Percentiles rank a stretch among this genome's conserved stretches.
Evolutionary conservation across 1,140 invertebrate genomes (phyloP).

Genomic region (Cyphomyrmex costatus): DNA sequence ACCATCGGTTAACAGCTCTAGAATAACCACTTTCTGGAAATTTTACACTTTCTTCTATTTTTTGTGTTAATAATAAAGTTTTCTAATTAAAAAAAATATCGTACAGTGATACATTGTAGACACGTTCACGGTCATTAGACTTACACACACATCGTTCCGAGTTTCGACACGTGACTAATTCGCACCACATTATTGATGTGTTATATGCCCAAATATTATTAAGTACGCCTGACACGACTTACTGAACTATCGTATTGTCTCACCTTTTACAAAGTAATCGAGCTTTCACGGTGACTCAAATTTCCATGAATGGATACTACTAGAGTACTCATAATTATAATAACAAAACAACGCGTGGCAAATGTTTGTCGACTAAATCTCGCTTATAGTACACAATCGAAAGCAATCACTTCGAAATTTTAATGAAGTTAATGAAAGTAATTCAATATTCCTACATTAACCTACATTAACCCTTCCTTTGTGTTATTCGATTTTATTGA

Average conservation of each 20-base stretch:
- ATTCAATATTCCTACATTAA: not conserved
- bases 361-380: not conserved
- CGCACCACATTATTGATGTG: conserved; percentile 49
- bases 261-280: conserved; percentile 75
- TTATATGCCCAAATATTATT: conserved; percentile 26
- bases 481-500: too few species aligned
- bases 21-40: not conserved
- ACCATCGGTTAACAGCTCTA: not conserved
- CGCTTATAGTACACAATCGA: not conserved
- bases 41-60: not conserved
- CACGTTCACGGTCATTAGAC: not conserved
- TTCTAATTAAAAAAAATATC: not conserved
- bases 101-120: not conserved
- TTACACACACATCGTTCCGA: not conserved
- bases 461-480: too few species aligned
- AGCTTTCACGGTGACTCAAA: conserved; percentile 27
- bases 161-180: not conserved
- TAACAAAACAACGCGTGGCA: not conserved
- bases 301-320: conserved; percentile 45
- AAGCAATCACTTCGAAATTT: not conserved
- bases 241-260: conserved; percentile 45
- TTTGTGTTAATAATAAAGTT: not conserved
- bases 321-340: not conserved
- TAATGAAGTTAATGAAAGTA: not conserved
- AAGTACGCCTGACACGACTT: conserved; percentile 58